A percentile compares a stretch with the other conserved stretches of the same genome.
These are phyloP conservation scores for Aromia moschata DNA, from an alignment of 2,888 invertebrate species.

Conservation along the genomic window DNA sequence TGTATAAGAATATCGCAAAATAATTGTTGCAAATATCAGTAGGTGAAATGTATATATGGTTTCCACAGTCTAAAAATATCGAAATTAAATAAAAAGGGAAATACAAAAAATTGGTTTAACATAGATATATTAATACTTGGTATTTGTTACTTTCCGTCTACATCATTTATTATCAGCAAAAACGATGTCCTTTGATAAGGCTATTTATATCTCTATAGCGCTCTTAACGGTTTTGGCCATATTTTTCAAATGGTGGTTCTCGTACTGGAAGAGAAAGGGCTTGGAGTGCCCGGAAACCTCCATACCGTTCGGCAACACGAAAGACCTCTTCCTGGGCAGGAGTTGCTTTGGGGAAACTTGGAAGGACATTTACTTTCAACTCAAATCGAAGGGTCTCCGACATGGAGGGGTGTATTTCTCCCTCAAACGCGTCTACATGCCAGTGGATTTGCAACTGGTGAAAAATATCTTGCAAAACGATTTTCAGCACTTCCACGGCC, in stretches of 20 bases:
- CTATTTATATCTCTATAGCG: not conserved
- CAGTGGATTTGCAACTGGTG: conserved; percentile 41
- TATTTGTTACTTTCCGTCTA: no score
- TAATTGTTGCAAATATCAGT: no score
- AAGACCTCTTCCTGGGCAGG: conserved; percentile 4
- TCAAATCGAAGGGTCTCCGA: conserved; percentile 27
- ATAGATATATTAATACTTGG: no score
- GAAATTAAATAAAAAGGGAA: no score
- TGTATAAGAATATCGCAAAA: no score
- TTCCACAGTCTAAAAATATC: no score
- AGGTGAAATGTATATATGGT: no score
- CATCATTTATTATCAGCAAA: no score
- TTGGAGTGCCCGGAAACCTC: conserved; percentile 16
- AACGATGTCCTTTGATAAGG: no score
- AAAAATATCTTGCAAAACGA: conserved; percentile 67
- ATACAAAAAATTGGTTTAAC: no score
- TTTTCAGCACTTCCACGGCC: conserved; percentile 54
- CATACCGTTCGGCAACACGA: conserved; percentile 27
- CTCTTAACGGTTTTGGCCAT: not conserved
- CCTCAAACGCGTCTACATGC: conserved; percentile 47
- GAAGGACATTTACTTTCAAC: conserved; percentile 10
- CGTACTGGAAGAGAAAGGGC: conserved; percentile 27
- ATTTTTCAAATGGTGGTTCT: conserved; percentile 22
- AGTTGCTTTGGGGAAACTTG: conserved; percentile 23
- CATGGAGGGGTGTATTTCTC: conserved; percentile 55